Base-by-base conservation (phyloP, 1,140 invertebrate species). In the Aphelinus certus region DNA sequence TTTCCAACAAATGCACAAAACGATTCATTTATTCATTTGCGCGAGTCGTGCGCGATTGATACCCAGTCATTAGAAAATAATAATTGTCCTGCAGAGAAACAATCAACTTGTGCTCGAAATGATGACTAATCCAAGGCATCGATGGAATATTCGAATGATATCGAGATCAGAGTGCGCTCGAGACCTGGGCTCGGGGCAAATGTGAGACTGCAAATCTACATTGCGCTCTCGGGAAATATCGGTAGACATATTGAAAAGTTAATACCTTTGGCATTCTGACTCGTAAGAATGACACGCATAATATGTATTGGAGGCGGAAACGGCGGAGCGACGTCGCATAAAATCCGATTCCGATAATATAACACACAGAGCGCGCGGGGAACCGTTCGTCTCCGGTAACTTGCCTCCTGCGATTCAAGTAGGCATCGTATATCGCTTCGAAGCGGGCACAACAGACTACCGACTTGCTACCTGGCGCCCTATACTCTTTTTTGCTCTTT, bases 331-430 rank as follows among this genome's bases (percentile, higher is more conserved):
- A 64, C 51, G 63, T 65, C 63, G 63, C 63, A 65, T 65, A 65
- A 65, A 65, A 65, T 65, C 63, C 63, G 63, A 65, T 65, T 65
- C 26, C 63, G 63, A 65, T 65, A 65, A 65, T 65, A 65, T 65
- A 65, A 65, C 63, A 48, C n/a, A 45, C 26, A 43, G 63, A n/a
- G 63, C 43, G 4, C 5, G 48, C n/a, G 47, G 6, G 2, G 43
- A 46, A 45, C 47, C 63, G 49, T 65, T 51, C 63, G 63, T 65
- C 63, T 65, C 49, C 49, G 6, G 63, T n/a, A 49, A 65, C 63
- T 65, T 42, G 63, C 63, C 51, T 45, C 63, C 63, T 65, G 63
- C 63, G 51, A 51, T 48, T 6, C 47, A 65, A 65, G 51, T 43
- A 65, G 48, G 63, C 63, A 42, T 65, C 63, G 63, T 65, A 65